Evolutionary conservation across 2,113 vertebrate species (phyloP).

Genomic region (Melanerpes aurifrons): DNA sequence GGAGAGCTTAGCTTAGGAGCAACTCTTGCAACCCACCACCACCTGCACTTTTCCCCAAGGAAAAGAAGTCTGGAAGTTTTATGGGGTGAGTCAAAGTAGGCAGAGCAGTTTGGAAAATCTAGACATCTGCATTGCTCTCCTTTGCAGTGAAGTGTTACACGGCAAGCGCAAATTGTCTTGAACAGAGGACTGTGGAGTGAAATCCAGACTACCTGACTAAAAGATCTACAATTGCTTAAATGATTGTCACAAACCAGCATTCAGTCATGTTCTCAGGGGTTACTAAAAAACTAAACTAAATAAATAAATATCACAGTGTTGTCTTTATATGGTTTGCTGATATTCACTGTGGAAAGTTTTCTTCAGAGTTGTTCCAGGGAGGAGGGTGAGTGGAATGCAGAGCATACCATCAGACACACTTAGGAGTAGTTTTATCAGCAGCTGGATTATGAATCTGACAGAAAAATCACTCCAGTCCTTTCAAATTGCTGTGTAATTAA

Average conservation of each 20-base stretch:
- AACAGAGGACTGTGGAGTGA: neutral
- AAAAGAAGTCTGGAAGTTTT: conserved; percentile 35
- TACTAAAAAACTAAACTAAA: neutral
- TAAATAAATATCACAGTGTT: neutral
- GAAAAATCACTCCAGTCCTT: neutral
- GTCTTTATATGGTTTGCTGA: neutral
- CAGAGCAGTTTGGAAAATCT: neutral
- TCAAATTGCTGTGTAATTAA: neutral
- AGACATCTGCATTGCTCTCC: neutral
- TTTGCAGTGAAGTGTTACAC: neutral
- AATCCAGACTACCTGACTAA: neutral
- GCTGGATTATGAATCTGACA: neutral
- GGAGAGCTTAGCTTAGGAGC: neutral
- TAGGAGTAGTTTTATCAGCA: neutral
- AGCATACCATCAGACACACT: neutral
- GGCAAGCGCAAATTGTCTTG: neutral
- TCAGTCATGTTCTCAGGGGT: neutral
- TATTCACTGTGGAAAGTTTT: neutral
- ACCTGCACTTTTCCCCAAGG: neutral
- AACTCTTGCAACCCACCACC: neutral
- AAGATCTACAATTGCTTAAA: neutral
- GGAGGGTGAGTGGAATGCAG: neutral
- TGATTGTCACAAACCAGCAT: neutral
- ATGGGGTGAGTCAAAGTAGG: neutral
- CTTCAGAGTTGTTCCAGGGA: neutral